Evolutionary conservation across 2,888 invertebrate species (phyloP), one percentile per base, ranked within the genome.

Genomic region (Mellilla xanthometata): DNA sequence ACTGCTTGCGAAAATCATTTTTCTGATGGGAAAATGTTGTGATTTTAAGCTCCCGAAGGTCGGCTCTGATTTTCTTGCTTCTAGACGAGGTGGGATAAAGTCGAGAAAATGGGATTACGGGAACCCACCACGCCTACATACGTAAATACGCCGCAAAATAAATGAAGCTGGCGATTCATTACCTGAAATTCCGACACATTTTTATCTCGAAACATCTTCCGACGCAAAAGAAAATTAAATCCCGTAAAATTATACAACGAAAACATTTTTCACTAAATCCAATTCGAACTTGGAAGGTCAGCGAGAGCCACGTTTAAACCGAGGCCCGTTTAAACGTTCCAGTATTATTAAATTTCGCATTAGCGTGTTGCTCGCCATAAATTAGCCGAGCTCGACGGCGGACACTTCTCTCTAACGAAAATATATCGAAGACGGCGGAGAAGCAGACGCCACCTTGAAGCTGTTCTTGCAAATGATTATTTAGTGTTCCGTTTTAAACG

Each of bases 271-370:
- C 19, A 24, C 24, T 26, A 23, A 32, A 38, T 44, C 38, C 32
- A 13, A 32, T 44, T 44, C 19, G 11, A 46, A 35, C 38, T 13
- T 12, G 19, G 30, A 46, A 49, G 49, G 49, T 49, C 49, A 45
- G 36, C 41, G 33, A 30, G 38, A 58, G 50, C 46, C 52, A 51
- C 56, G 58, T 58, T 60, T 51, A 47, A 54, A 53, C 35, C 27
- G 49, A 52, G 52, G 49, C 46, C 47, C 54, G 57, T 60, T 64
- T 60, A 51, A 56, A 54, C 47, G 47, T 19, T 38, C 38, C 47
- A 60, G 60, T 65, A 68, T 76, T 75, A 78, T 78, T 77, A 79
- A 78, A 80, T 80, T 80, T 72, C 70, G 63, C 68, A 70, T 68
- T 70, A 68, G 68, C 65, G 62, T 65, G 67, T 57, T 60, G 72